Percentiles rank a stretch among this genome's conserved stretches.
phyloP scores from a whole-genome alignment of 2,113 vertebrate species.

The Rhizomys pruinosus region DNA sequence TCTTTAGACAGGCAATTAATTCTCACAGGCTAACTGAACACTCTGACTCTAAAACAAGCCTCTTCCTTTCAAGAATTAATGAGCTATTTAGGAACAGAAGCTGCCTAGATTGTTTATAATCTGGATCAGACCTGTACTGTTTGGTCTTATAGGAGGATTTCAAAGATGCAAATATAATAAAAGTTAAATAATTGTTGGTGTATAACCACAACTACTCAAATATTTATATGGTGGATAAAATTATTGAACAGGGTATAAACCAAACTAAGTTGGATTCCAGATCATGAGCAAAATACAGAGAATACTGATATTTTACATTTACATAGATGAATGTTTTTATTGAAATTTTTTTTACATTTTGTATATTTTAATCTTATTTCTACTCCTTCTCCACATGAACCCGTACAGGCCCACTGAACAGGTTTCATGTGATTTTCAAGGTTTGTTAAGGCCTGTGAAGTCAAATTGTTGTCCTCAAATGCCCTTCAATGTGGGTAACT shows the following conservation, averaged over 20 bases:
- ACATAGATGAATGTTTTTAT: background rate
- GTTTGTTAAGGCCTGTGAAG: too few species aligned
- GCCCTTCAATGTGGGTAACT: too few species aligned
- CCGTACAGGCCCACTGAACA: too few species aligned
- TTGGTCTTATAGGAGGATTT: background rate
- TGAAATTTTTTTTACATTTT: too few species aligned
- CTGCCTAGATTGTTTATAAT: background rate
- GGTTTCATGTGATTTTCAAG: too few species aligned
- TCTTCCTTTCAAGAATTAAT: constrained; percentile 9
- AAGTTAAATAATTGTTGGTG: background rate
- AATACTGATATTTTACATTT: background rate
- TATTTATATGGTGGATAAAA: background rate
- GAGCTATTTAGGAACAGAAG: background rate
- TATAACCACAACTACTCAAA: background rate
- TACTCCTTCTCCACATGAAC: too few species aligned
- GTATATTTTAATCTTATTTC: too few species aligned
- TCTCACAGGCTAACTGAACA: constrained; percentile 22
- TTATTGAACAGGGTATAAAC: background rate
- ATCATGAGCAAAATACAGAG: background rate
- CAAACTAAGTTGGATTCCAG: background rate
- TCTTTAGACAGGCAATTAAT: constrained; percentile 58
- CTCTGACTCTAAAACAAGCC: background rate
- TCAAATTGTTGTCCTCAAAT: too few species aligned
- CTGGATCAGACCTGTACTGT: background rate
- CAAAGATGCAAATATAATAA: background rate